Percentiles rank a stretch among this genome's conserved stretches.
Conservation (phyloP, 2,113 vertebrate species). For the Macheiramphus alcinus region DNA sequence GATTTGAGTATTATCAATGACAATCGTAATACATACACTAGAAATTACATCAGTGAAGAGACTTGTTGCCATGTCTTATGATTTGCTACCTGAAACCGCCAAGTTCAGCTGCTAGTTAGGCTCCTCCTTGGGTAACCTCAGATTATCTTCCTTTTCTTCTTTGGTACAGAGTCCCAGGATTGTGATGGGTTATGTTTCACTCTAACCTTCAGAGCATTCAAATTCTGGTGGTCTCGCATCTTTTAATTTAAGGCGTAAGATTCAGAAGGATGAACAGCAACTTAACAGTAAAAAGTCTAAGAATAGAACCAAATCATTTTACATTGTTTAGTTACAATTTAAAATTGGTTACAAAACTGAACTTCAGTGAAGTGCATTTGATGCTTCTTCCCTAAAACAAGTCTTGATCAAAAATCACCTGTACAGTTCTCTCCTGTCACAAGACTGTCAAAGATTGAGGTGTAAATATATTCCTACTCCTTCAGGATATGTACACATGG, state of each 20-base stretch:
- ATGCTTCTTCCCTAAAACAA: not conserved
- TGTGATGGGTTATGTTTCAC: not conserved
- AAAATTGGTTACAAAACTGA: not conserved
- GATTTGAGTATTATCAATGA: not conserved
- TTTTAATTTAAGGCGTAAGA: not conserved
- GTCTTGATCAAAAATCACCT: not conserved
- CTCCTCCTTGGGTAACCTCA: not conserved
- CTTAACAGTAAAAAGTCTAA: not conserved
- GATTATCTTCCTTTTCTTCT: not conserved
- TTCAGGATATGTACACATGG: not conserved
- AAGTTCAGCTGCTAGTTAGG: not conserved
- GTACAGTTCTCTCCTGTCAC: not conserved
- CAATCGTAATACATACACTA: rapidly evolving
- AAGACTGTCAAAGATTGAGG: rapidly evolving
- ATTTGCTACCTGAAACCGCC: not conserved
- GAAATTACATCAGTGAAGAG: not conserved
- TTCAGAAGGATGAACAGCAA: not conserved
- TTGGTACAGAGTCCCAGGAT: not conserved
- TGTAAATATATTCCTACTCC: not conserved
- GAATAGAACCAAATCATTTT: not conserved
- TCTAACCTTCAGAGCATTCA: not conserved
- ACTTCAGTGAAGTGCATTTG: not conserved
- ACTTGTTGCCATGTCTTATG: not conserved
- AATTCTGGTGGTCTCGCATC: not conserved
- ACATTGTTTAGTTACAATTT: not conserved